Percentiles rank a stretch among this genome's conserved stretches.
These are phyloP conservation scores for Aptenodytes forsteri DNA, from an alignment of 2,113 vertebrate species.

Conservation along the genomic window DNA sequence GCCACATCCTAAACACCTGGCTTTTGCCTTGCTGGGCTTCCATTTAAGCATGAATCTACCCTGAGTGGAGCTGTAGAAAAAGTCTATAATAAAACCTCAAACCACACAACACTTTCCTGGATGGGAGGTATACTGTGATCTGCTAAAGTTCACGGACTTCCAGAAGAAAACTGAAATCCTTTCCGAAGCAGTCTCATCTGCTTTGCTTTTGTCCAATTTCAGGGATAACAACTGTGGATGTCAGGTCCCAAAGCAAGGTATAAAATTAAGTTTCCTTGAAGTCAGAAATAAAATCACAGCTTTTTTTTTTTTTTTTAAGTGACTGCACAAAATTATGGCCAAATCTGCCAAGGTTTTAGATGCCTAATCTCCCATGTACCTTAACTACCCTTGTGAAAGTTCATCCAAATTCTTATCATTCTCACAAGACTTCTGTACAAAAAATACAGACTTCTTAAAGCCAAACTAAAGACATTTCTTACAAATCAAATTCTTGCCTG, in stretches of 20 bases:
- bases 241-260: neutral
- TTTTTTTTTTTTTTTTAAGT: neutral
- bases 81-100: constrained; percentile 5
- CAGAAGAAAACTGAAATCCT: neutral
- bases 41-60: neutral
- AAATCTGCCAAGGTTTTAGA: neutral
- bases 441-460: neutral
- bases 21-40: constrained; percentile 3
- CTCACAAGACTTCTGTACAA: neutral
- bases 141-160: neutral
- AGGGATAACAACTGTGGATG: neutral
- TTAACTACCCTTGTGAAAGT: neutral
- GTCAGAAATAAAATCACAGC: neutral
- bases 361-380: neutral
- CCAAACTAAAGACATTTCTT: neutral
- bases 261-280: neutral
- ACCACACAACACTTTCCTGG: neutral
- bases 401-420: neutral
- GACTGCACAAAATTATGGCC: neutral
- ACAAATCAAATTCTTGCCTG: neutral
- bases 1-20: constrained; percentile 62
- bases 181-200: neutral
- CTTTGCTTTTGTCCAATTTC: neutral
- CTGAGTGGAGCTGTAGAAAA: neutral
- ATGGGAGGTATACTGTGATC: neutral